phyloP scores from a whole-genome alignment of 2,888 invertebrate species.

The Drosophila aldrichi region DNA sequence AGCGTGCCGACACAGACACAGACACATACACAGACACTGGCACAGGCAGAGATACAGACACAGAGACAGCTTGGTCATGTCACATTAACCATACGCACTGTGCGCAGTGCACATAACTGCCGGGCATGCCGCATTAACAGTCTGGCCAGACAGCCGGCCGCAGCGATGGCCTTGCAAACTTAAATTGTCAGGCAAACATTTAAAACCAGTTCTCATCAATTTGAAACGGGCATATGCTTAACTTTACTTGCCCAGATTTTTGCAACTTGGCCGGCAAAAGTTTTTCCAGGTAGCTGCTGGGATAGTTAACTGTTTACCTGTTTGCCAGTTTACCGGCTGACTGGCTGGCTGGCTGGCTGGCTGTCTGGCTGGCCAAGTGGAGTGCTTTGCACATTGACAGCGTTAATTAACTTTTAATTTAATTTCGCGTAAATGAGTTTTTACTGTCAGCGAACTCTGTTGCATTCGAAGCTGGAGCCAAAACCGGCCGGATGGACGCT shows the following conservation, averaged over 20 bases:
- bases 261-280: slow-evolving; percentile 69
- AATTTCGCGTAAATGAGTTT: slow-evolving; percentile 83
- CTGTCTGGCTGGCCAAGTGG: slow-evolving; percentile 34
- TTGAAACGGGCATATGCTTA: slow-evolving; percentile 77
- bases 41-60: slow-evolving; percentile 10
- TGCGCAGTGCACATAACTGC: slow-evolving; percentile 64
- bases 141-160: slow-evolving; percentile 20
- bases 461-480: slow-evolving; percentile 62
- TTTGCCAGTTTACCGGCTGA: slow-evolving; percentile 7
- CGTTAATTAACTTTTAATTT: slow-evolving; percentile 83
- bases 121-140: slow-evolving; percentile 50
- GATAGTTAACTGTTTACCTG: slow-evolving; percentile 51
- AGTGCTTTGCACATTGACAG: slow-evolving; percentile 83
- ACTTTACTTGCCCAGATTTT: slow-evolving; percentile 80
- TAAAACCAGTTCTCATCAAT: slow-evolving; percentile 80
- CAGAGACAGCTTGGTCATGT: slow-evolving; percentile 62
- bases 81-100: slow-evolving; percentile 77
- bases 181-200: slow-evolving; percentile 73
- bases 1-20: slow-evolving; percentile 28
- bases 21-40: neutral
- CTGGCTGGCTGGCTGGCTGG: slow-evolving; percentile 3
- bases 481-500: slow-evolving; percentile 31
- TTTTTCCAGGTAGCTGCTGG: slow-evolving; percentile 60
- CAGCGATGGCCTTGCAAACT: slow-evolving; percentile 50
- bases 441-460: slow-evolving; percentile 80